Evolutionary conservation across 2,888 invertebrate species (phyloP).

Genomic region (Diabrotica balteata): DNA sequence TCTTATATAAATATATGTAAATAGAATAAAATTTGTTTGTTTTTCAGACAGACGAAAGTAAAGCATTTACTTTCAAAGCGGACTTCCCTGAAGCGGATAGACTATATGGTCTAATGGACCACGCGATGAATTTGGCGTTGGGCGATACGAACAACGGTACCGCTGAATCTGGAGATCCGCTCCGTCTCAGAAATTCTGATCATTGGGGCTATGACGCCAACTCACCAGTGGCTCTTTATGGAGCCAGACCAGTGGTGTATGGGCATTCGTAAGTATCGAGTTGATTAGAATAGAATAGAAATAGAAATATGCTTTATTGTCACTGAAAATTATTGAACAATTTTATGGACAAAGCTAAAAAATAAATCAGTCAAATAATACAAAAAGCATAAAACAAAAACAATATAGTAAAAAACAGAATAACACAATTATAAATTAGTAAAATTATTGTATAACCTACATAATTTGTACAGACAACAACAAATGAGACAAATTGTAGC

Average conservation of each 20-base stretch:
- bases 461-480: no score
- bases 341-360: no score
- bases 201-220: conserved; percentile 81
- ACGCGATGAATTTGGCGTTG: conserved; percentile 86
- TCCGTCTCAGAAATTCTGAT: conserved; percentile 91
- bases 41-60: conserved; percentile 38
- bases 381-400: no score
- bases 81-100: conserved; percentile 37
- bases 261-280: conserved; percentile 76
- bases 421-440: no score
- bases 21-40: conserved; percentile 1
- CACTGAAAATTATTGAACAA: no score
- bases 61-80: conserved; percentile 44
- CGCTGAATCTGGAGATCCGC: conserved; percentile 74
- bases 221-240: conserved; percentile 73
- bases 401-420: no score
- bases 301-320: no score
- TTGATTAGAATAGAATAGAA: no score
- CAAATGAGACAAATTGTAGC: no score
- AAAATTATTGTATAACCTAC: no score
- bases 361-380: no score
- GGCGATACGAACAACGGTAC: conserved; percentile 72
- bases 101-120: conserved; percentile 77
- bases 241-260: conserved; percentile 84
- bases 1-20: no score